Base-by-base conservation (phyloP, 2,888 invertebrate species). In the Salticus scenicus region DNA sequence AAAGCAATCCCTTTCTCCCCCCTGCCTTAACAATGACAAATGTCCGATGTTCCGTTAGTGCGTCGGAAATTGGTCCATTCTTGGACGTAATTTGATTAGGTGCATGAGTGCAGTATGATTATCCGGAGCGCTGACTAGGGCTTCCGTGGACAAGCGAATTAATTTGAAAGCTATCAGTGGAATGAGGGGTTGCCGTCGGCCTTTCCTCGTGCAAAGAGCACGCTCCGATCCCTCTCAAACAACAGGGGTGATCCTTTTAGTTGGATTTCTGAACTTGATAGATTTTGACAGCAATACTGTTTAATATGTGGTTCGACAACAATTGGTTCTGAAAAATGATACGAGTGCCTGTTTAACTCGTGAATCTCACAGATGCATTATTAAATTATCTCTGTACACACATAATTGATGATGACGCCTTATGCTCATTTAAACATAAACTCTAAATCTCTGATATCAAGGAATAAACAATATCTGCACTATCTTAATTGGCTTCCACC, bases 41-140 rank as follows among this genome's bases (percentile, higher is more conserved):
- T 83, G 76, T 76, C 75, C 76, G 63, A 17, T 51, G 70, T 33
- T 70, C 63, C 70, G 57, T 57, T 28, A 73, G 71, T 80, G 31
- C 72, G 71, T 72, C 76, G 82, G 82, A 83, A 83, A 83, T 83
- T 83, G 82, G 82, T 83, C 76, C 72, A 66, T 83, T 76, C 82
- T 83, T 83, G 64, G 67, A 5, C 70, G 76, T 83, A 83, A 83
- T 83, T 83, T 76, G 82, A 83, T 83, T 83, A 83, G 82, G 82
- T 83, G 76, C 82, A 83, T 75, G 82, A 83, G 76, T 83, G 76
- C 82, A 76, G 76, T 83, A 83, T 76, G 82, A 83, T 83, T 83
- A 83, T 83, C 82, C 82, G 71, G 71, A 83, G 82, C 82, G 82
- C 75, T 75, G 81, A 82, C 75, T 82, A 69, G 69, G 63, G 70